Evolutionary conservation across 1,140 invertebrate species (phyloP), one percentile per base, ranked within the genome.

Genomic region (Dinoponera quadriceps): DNA sequence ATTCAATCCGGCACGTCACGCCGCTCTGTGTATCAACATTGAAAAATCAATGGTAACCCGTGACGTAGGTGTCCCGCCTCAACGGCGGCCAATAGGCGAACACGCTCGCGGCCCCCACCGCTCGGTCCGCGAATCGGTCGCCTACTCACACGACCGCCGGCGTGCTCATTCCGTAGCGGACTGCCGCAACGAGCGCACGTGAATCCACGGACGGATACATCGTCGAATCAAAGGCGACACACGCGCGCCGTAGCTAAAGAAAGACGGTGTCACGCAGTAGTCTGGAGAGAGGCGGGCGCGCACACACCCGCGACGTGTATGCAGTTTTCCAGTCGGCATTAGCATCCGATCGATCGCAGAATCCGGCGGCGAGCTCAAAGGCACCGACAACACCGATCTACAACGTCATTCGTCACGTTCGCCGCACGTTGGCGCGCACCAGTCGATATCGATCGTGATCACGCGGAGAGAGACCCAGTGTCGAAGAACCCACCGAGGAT

Each of bases 41-140:
- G 90, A 88, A 94, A 94, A 94, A 94, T 94, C 93, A 94, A 94
- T 94, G 93, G 92, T 90, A 85, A 89, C 81, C 78, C 33, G 84
- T 94, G 93, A 94, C 93, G 93, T 94, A 90, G 89, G 82, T 85
- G 92, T 91, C 91, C 93, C 93, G 93, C 93, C 93, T 94, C 87
- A 85, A 60, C 25, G 29, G 54, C 16, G 55, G 60, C 93, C 92
- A 94, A 94, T 94, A 51, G 38, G 25, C 16, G 49, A 11, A 22
- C 29, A 9, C 20, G 38, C 59, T 27, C 18, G 1, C 38, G 38
- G 7, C 48, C 82, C 84, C 89, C 74, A 65, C 85, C 62, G 29
- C n/a, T 9, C 20, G 11, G 13, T 9, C 60, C 7, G 25, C 57
- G 11, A 65, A 38, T 51, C 54, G n/a, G 68, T 59, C 72, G 83